These are phyloP conservation scores for Campopleginae sp. DNA, from an alignment of 2,888 invertebrate species.

Conservation along the genomic window DNA sequence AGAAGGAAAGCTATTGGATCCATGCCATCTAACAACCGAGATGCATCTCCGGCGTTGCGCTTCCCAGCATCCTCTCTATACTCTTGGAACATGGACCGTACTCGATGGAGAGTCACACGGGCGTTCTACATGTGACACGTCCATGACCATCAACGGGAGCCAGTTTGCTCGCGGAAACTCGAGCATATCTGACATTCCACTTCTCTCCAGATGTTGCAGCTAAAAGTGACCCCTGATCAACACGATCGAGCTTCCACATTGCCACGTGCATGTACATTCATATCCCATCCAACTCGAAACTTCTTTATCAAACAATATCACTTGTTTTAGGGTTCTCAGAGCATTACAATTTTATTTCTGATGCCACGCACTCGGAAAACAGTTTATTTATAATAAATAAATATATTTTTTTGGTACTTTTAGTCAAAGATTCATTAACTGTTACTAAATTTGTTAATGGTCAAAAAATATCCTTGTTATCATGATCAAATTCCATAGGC, in stretches of 20 bases:
- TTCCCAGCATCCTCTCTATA: slow-evolving; percentile 30
- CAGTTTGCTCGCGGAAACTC: slow-evolving; percentile 26
- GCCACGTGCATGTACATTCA: slow-evolving; percentile 11
- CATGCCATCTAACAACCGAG: slow-evolving; percentile 40
- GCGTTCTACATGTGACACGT: slow-evolving; percentile 60
- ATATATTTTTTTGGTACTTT: too few species aligned
- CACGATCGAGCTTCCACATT: background rate
- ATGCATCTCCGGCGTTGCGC: slow-evolving; percentile 45
- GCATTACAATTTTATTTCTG: background rate
- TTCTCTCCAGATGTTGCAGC: background rate
- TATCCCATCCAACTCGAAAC: background rate
- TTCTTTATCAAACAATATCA: background rate
- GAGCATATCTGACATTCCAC: slow-evolving; percentile 16
- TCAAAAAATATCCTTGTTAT: too few species aligned
- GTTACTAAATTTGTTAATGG: too few species aligned
- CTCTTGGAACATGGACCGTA: background rate
- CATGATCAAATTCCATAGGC: too few species aligned
- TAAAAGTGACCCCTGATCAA: background rate
- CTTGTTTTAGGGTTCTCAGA: background rate
- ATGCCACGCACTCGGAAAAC: too few species aligned
- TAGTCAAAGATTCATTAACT: too few species aligned
- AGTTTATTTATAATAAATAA: too few species aligned
- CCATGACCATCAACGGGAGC: slow-evolving; percentile 56
- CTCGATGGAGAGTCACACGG: slow-evolving; percentile 30
- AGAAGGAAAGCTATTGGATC: slow-evolving; percentile 19